Evolutionary conservation across 2,888 invertebrate species (phyloP).

Genomic region (Tenthredo mesomela): DNA sequence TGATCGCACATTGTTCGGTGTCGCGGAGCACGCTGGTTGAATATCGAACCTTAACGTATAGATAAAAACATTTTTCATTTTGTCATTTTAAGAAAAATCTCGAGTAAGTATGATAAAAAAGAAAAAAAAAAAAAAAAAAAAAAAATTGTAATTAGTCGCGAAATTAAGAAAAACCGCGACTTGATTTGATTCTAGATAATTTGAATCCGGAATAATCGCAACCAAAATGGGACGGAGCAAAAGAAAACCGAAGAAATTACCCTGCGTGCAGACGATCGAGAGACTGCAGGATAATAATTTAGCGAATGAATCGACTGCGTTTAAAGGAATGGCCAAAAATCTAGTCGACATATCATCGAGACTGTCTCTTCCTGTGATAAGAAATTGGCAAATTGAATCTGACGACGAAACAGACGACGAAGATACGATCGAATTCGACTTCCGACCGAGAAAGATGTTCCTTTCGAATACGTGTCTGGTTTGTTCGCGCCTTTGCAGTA

Average conservation of each 20-base stretch:
- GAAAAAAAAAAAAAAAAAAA: background rate
- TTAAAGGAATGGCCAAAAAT: background rate
- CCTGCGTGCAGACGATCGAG: background rate
- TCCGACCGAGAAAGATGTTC: conserved; percentile 84
- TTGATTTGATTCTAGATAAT: background rate
- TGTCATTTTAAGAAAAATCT: background rate
- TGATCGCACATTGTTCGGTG: conserved; percentile 25
- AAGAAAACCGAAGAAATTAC: background rate
- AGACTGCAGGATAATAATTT: background rate
- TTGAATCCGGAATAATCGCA: background rate
- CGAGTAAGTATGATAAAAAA: background rate
- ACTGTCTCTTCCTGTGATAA: conserved; percentile 12
- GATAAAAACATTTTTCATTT: background rate
- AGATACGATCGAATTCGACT: conserved; percentile 83
- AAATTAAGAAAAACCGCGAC: background rate
- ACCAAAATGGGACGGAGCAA: conserved; percentile 21
- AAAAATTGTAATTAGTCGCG: background rate
- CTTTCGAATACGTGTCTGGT: conserved; percentile 81
- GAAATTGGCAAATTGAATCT: conserved; percentile 1
- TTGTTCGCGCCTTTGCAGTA: conserved; percentile 64
- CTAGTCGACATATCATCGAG: conserved; percentile 25
- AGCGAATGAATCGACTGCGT: background rate
- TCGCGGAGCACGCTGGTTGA: background rate
- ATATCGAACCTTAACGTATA: background rate
- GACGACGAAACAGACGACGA: conserved; percentile 77